Percentiles rank a stretch among this genome's conserved stretches.
phyloP scores from a whole-genome alignment of 2,113 vertebrate genomes.

The Drymodes brunneopygia region DNA sequence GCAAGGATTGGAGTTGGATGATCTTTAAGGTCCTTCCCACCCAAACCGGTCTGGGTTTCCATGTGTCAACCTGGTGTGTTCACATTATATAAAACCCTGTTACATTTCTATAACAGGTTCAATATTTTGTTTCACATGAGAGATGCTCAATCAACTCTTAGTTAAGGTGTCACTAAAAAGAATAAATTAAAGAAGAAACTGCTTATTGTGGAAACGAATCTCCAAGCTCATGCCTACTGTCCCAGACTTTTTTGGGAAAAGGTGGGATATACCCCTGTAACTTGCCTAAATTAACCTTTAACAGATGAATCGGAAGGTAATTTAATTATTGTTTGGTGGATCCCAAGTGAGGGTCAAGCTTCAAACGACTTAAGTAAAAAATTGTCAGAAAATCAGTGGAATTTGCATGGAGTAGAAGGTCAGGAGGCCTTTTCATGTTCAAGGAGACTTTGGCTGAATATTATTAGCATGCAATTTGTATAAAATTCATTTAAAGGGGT shows the following conservation, averaged over 20 bases:
- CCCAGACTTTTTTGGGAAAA: not conserved
- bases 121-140: not conserved
- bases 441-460: not conserved
- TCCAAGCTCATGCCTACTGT: fast-evolving
- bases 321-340: conserved; percentile 2
- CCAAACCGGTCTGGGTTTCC: not conserved
- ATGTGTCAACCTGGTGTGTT: not conserved
- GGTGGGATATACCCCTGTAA: not conserved
- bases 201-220: not conserved
- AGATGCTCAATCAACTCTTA: not conserved
- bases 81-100: not conserved
- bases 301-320: not conserved
- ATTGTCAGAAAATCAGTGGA: not conserved
- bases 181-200: not conserved
- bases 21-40: not conserved
- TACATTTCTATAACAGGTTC: not conserved
- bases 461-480: not conserved
- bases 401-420: not conserved
- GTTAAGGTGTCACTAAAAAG: not conserved
- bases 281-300: not conserved
- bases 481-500: not conserved
- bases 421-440: conserved; percentile 1
- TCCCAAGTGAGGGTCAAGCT: conserved; percentile 8
- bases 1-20: not conserved
- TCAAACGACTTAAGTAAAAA: not conserved